Evolutionary conservation across 2,113 vertebrate species (phyloP), one percentile per base, ranked within the genome.

Genomic region (Ptyas mucosa): DNA sequence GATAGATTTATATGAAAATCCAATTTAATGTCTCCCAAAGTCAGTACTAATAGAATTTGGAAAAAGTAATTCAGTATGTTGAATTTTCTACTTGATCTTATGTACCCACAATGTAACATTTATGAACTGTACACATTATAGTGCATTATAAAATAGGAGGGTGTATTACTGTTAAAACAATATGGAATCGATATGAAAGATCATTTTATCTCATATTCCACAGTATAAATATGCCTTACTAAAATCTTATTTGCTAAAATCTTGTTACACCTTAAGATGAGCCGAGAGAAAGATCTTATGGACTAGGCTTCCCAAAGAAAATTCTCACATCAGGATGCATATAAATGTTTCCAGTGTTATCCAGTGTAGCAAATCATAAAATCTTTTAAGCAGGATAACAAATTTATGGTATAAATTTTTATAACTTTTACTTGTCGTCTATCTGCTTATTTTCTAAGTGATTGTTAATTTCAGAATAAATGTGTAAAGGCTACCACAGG

Each of bases 21-120:
- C 95, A 93, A 92, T 90, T 91, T 89, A 89, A 89, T 94, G 43
- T 85, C 43, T 85, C 10, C 39, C 9, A 29, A 87, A 87, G 23
- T 87, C 43, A 87, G 24, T 49, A 87, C 49, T 87, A 87, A 87
- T 29, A 87, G 86, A 29, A 51, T 29, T 51, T 87, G 23, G 23
- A 51, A 87, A 23, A 88, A 11, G 51, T 52, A 88, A n/a, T 53
- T 52, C 86, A 88, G 24, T 29, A 53, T 88, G n/a, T 87, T 81
- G 69, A 81, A 39, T 8, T 81, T 81, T 81, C 69, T 39, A 39
- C 69, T 39, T 39, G 34, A 81, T 75, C 69, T 75, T 75, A 39
- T 75, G n/a, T 75, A 75, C 15, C n/a, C n/a, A 39, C 15, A 75
- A 75, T 75, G n/a, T 75, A 75, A 75, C 69, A 75, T 75, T 75